Evolutionary conservation across 2,888 invertebrate genomes (phyloP).

Genomic region (Oxycera nigricornis): DNA sequence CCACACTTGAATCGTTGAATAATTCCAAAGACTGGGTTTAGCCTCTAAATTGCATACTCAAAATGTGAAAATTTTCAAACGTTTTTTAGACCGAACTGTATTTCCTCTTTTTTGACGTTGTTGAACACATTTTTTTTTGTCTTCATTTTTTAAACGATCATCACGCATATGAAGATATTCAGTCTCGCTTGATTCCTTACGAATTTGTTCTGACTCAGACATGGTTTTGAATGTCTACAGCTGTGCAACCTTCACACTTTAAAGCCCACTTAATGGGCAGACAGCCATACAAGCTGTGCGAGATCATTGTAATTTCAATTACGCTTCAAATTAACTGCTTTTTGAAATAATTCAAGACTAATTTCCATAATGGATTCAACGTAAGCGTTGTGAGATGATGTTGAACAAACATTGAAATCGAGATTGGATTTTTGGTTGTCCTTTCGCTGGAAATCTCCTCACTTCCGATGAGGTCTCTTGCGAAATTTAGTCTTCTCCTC

Average conservation of each 20-base stretch:
- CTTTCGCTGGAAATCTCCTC: too few relatives aligned
- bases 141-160: neutral
- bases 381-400: neutral
- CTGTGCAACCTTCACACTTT: conserved; percentile 34
- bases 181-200: neutral
- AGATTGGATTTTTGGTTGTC: neutral
- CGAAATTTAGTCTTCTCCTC: too few relatives aligned
- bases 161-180: neutral
- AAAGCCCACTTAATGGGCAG: conserved; percentile 19
- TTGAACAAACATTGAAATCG: conserved; percentile 27
- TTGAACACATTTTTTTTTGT: neutral
- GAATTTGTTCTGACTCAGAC: neutral
- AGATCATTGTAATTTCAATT: conserved; percentile 30
- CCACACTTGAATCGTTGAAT: neutral
- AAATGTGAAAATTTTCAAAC: neutral
- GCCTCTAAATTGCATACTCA: conserved; percentile 16
- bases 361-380: conserved; percentile 14
- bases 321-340: conserved; percentile 32
- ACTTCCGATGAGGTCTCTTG: too few relatives aligned
- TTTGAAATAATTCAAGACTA: conserved; percentile 33
- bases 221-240: neutral
- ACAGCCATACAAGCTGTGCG: neutral
- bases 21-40: neutral
- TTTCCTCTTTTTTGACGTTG: conserved; percentile 1
- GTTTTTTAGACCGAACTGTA: conserved; percentile 3